phyloP scores from a whole-genome alignment of 2,888 invertebrate genomes.

The Dilophus febrilis region DNA sequence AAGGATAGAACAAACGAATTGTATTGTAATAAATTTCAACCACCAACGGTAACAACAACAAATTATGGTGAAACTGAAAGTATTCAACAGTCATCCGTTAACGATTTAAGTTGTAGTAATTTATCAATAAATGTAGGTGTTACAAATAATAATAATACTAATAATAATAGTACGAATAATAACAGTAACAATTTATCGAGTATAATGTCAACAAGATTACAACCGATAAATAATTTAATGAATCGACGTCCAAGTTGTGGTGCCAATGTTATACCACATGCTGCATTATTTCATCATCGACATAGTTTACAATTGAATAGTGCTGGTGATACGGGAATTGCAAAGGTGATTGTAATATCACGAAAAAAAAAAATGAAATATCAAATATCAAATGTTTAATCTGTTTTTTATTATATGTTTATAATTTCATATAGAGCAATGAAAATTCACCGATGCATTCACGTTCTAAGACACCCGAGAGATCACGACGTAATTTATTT shows the following conservation, averaged over 20 bases:
- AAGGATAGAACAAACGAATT: slow-evolving; percentile 8
- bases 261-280: slow-evolving; percentile 14
- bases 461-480: slow-evolving; percentile 12
- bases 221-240: slow-evolving; percentile 8
- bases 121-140: neutral
- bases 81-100: neutral
- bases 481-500: slow-evolving; percentile 13
- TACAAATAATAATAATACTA: too few relatives aligned
- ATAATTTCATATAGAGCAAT: slow-evolving; percentile 4
- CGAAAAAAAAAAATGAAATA: too few relatives aligned
- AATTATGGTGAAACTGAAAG: slow-evolving; percentile 7
- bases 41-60: slow-evolving; percentile 11
- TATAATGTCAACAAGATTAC: neutral
- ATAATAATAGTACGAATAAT: neutral
- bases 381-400: neutral
- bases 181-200: slow-evolving; percentile 9
- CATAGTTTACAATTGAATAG: slow-evolving; percentile 15
- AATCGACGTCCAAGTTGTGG: slow-evolving; percentile 14
- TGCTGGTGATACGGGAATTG: slow-evolving; percentile 7
- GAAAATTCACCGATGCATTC: slow-evolving; percentile 12
- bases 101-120: neutral
- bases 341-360: slow-evolving; percentile 5
- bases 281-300: slow-evolving; percentile 14
- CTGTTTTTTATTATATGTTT: neutral
- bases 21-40: slow-evolving; percentile 3